Percentiles rank a stretch among this genome's conserved stretches.
Conservation (phyloP, 2,797 vertebrate species). For the Falco peregrinus region DNA sequence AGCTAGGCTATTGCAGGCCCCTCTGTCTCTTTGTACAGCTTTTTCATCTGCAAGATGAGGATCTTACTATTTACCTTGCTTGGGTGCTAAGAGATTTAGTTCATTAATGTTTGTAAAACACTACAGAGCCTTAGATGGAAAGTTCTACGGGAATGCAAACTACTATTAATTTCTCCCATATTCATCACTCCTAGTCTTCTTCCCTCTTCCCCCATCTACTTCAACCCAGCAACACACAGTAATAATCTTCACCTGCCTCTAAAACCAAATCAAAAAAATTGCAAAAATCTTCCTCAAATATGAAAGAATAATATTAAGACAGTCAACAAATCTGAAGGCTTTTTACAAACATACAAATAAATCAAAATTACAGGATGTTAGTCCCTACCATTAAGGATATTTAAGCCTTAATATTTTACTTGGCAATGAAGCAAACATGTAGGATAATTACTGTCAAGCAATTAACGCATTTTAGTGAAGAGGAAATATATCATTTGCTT, state of each 20-base stretch:
- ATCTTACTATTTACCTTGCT: background rate
- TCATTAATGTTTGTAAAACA: background rate
- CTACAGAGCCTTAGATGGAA: background rate
- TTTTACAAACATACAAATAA: background rate
- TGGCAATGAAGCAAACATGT: conserved; percentile 21
- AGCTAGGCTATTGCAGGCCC: background rate
- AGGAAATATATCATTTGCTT: background rate
- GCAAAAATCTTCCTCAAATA: background rate
- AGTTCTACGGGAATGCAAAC: background rate
- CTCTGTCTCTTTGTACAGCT: background rate
- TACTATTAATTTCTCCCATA: background rate
- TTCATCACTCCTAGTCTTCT: background rate
- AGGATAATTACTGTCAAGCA: conserved; percentile 33
- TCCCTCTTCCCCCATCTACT: background rate
- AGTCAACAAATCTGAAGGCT: background rate
- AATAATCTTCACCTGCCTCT: background rate
- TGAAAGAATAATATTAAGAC: background rate
- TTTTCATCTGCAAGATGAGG: background rate
- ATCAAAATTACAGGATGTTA: background rate
- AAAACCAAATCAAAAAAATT: background rate
- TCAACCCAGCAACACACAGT: background rate
- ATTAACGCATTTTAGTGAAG: conserved; percentile 13
- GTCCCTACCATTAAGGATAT: background rate
- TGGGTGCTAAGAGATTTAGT: background rate
- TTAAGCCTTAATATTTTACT: conserved; percentile 37